A percentile compares a stretch with the other conserved stretches of the same genome.
Conservation (phyloP, 2,797 vertebrate genomes). For the Syngnathus acus region DNA sequence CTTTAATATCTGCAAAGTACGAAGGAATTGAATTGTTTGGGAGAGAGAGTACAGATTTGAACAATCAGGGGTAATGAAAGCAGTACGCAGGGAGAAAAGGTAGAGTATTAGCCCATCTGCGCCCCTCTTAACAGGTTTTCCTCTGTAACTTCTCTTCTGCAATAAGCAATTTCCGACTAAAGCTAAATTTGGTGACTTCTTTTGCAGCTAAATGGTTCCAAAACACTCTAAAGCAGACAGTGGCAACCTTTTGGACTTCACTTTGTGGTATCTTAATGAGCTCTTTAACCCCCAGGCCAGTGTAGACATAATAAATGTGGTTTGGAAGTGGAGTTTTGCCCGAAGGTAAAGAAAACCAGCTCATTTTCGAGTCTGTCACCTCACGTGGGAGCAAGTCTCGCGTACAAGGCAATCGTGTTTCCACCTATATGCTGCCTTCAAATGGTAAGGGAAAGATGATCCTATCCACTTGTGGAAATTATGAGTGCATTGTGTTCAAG, state of each 20-base stretch:
- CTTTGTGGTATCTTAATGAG: constrained; percentile 57
- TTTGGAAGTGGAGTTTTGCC: constrained; percentile 34
- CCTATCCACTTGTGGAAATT: too few relatives aligned
- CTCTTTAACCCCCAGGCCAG: constrained; percentile 36
- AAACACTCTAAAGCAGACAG: constrained; percentile 58
- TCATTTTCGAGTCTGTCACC: constrained; percentile 23
- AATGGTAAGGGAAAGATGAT: too few relatives aligned
- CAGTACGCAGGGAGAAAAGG: constrained; percentile 20
- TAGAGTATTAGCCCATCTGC: constrained; percentile 16
- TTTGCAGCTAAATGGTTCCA: constrained; percentile 65
- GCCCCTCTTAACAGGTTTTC: constrained; percentile 57
- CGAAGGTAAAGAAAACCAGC: constrained; percentile 22
- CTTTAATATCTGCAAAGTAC: constrained; percentile 27
- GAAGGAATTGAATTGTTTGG: constrained; percentile 39
- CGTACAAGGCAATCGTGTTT: constrained; percentile 19
- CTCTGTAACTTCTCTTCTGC: constrained; percentile 53
- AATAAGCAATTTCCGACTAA: constrained; percentile 64
- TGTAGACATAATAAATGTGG: constrained; percentile 27
- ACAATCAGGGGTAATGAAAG: constrained; percentile 52
- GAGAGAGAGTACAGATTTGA: constrained; percentile 43
- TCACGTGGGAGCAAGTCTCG: constrained; percentile 28
- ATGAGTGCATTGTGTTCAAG: too few relatives aligned
- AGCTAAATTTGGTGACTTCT: constrained; percentile 64
- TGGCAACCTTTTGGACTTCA: neutral
- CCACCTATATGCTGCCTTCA: neutral